Evolutionary conservation across 2,888 invertebrate species (phyloP), one percentile per base, ranked within the genome.

Genomic region (Sipunculus nudus): DNA sequence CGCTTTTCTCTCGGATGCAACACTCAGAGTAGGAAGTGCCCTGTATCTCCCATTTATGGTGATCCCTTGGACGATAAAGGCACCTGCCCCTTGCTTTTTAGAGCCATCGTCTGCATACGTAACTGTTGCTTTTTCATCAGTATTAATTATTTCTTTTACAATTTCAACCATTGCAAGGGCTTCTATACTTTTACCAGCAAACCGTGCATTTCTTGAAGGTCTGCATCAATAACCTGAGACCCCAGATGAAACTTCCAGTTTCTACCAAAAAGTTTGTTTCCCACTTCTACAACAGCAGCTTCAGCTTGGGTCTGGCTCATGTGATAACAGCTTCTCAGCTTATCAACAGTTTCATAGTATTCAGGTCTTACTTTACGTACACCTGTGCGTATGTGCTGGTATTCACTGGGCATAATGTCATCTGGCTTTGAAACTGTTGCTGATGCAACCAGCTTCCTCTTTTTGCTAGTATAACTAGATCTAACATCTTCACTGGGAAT

Each of bases 221-320:
- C n/a, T n/a, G n/a, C n/a, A n/a, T n/a, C n/a, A n/a, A n/a, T n/a
- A n/a, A n/a, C n/a, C n/a, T n/a, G n/a, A n/a, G n/a, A n/a, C n/a
- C n/a, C n/a, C n/a, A n/a, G 38, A 25, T 40, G 40, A 3, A 5
- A 25, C n/a, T 2, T 35, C 52, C 52, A 52, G 25, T 26, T 19
- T 39, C 52, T 35, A n/a, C 39, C 1, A n/a, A 52, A 52, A 38
- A 52, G 38, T 35, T 52, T 52, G n/a, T 52, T 40, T 21, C 49
- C 52, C 23, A 52, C 40, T 38, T 21, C 16, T n/a, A 39, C 29
- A 4, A 38, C 52, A 23, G 52, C 52, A 25, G 52, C 40, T 26
- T 35, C 38, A 25, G 52, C 40, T 28, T 52, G 52, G 2, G 32
- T 23, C 25, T 52, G 25, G 26, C 39, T 39, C 40, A 39, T 52